Base-by-base conservation (phyloP, 2,888 invertebrate species). In the Proisotoma minuta region DNA sequence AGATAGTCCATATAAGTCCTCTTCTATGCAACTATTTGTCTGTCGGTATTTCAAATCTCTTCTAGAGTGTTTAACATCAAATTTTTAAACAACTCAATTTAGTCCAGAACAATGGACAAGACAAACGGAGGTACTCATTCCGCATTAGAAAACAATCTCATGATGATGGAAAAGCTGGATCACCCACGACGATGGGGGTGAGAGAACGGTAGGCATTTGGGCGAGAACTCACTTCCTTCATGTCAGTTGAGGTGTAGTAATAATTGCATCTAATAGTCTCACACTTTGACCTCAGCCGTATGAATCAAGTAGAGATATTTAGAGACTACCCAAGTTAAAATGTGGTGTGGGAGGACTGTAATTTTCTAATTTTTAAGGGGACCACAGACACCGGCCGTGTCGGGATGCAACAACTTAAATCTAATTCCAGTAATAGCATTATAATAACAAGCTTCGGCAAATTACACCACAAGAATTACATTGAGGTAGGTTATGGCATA, bases 101-200 rank as follows among this genome's bases (percentile, higher is more conserved):
- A 34, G 34, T 15, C 34, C 34, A 34, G 15, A 34, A 34, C 34
- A 34, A 34, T 34, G 34, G 34, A 15, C 34, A 12, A 34, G 8
- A 52, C 27, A 29, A 28, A 54, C 29, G 54, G 18, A 39, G 54
- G 18, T 52, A 39, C 23, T 34, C 34, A 34, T 34, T 15, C 34
- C 8, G 34, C 34, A 3, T 54, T 10, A 50, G 10, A 23, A 50
- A 23, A 8, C n/a, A 5, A 24, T 23, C 40, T 8, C 22, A 39
- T 39, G 34, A 54, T 54, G 54, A 54, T 39, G 54, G 54, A 54
- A n/a, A 47, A 39, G 47, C n/a, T 4, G 27, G 54, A 54, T 54
- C 54, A 54, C 54, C 54, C 54, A 54, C 54, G 54, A 47, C 20
- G 47, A 5, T 8, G n/a, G 47, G 20, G 5, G 47, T 10, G 47